Evolutionary conservation across 2,797 vertebrate genomes (phyloP), one percentile per base, ranked within the genome.

Genomic region (Lagocephalus sceleratus): DNA sequence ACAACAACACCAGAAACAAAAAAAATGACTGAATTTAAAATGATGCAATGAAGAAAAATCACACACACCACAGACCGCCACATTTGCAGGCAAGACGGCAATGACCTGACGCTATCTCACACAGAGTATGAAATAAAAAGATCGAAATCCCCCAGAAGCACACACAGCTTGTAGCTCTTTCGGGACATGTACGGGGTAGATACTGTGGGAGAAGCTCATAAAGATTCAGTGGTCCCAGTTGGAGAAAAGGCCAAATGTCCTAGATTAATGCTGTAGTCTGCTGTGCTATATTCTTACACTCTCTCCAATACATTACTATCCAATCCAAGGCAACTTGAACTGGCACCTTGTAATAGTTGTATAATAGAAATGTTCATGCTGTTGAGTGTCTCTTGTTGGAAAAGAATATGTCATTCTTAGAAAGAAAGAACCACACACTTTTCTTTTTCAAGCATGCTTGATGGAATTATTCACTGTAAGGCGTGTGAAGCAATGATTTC

Each of bases 211-310:
- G 60, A 47, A 52, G 56, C 62, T 71, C 49, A 58, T 53, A 69
- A 69, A 77, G 57, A 71, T 64, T 54, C 59, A 74, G 21, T 19
- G 40, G 39, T 75, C 68, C 73, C 71, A 54, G 23, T 68, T 60
- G 70, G 67, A 57, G 54, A 61, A 42, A 16, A 25, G 61, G 54
- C 47, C 63, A 78, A 64, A 75, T 73, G 63, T 71, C 68, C 14
- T n/a, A 64, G 69, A 78, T 80, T 68, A 70, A 80, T 70, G 73
- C 69, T 73, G 73, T 67, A 66, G 57, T 68, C 48, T 39, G 22
- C 2, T 26, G 57, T 60, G 61, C 54, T 70, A 35, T 40, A 59
- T 64, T 65, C 50, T 45, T 51, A 12, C 22, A 58, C n/a, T 52
- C 42, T 32, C n/a, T 52, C 42, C 26, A 35, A 35, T 35, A 35